Base-by-base conservation (phyloP, 2,888 invertebrate species). In the Luperina nickerlii region DNA sequence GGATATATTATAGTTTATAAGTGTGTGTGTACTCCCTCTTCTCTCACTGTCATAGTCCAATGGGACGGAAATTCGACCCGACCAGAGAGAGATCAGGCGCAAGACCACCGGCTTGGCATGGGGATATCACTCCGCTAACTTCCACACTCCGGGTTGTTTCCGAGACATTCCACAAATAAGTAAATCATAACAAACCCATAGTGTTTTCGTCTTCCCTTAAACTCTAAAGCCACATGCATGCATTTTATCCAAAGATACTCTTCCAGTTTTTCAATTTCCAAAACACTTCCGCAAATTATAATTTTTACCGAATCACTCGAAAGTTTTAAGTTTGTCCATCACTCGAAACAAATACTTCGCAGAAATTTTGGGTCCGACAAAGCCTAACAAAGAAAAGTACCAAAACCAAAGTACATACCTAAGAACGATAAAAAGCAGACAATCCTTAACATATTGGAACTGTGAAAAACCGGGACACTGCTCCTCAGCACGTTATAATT, bases 361-460 rank as follows among this genome's bases (percentile, higher is more conserved):
- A 65, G 24, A 24, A 15, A 27, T 38, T 18, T n/a, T n/a, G 18
- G 6, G 45, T 27, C 42, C 11, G n/a, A 27, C 38, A 9, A 68
- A 67, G 8, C 9, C 15, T 27, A 54, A 38, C 8, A 74, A 45
- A n/a, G 11, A 11, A 32, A 57, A 27, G 4, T 32, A 62, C 0
- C 5, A 62, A 27, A 62, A 57, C 13, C 7, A 6, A 67, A 60
- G 15, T 51, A 86, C 86, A 15, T 81, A 86, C 86, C 82, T 7
- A 79, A 32, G 5, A 78, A 72, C 1, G 63, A 13, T 42, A 81
- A 54, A 1, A 81, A 5, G n/a, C 51, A 42, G 15, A 71, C 27
- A 78, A 79, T 79, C 68, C 76, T n/a, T 20, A 62, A 66, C 81
- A 86, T 86, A 42, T 45, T 77, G 38, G 4, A 70, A 65, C 82